Conservation (phyloP, 2,888 invertebrate genomes). For the Thyatira batis region DNA sequence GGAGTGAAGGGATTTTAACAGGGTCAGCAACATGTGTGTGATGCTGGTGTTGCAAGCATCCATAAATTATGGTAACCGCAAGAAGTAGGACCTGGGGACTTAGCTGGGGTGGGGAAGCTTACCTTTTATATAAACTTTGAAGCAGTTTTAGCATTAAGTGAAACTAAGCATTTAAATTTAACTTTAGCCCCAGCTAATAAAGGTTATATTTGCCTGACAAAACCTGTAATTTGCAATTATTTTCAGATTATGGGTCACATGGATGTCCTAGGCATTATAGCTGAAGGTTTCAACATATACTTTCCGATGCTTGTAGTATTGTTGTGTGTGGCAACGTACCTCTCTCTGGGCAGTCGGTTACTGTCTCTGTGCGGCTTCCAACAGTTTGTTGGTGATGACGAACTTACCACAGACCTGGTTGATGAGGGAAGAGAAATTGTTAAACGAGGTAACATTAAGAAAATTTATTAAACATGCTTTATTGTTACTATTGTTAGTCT, state of each 20-base stretch:
- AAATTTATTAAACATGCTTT: too few relatives aligned
- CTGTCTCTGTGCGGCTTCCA: conserved; percentile 96
- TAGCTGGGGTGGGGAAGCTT: too few relatives aligned
- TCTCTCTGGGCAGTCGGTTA: conserved; percentile 94
- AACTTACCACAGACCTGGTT: conserved; percentile 95
- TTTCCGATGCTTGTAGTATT: conserved; percentile 97
- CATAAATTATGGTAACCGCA: too few relatives aligned
- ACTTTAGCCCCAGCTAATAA: not conserved
- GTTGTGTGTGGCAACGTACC: conserved; percentile 96
- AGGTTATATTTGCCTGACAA: not conserved
- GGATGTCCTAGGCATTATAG: conserved; percentile 98
- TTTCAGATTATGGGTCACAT: conserved; percentile 98
- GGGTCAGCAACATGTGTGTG: not conserved
- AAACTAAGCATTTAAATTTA: not conserved
- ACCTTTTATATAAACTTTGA: not conserved
- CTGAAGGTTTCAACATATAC: conserved; percentile 99
- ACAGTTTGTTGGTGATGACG: conserved; percentile 97
- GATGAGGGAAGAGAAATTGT: conserved; percentile 97
- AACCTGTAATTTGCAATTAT: too few relatives aligned
- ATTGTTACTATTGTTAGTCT: too few relatives aligned
- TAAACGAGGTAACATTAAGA: conserved; percentile 88
- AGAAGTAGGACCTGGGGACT: too few relatives aligned
- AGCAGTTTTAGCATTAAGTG: too few relatives aligned
- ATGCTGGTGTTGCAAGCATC: too few relatives aligned
- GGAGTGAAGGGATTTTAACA: too few relatives aligned